Evolutionary conservation across 53 echinoderm and acorn worm species (phyloP).

Genomic region (Antedon mediterranea): DNA sequence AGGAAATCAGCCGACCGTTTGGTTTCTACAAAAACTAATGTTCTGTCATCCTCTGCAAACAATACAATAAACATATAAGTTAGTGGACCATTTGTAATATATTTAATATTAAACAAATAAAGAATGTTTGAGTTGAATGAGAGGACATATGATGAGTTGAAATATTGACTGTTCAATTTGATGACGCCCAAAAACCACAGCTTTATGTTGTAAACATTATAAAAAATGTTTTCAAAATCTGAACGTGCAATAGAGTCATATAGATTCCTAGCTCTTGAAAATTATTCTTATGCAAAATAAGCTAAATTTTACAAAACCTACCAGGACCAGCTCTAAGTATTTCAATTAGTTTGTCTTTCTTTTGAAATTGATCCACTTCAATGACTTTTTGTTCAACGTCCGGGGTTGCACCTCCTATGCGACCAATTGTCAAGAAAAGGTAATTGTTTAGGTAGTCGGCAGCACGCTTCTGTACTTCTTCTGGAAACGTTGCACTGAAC

Average conservation of each 20-base stretch:
- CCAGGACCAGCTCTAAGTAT: constrained; percentile 52
- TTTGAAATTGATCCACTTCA: constrained; percentile 40
- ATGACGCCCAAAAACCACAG: no score
- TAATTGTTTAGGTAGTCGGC: constrained; percentile 77
- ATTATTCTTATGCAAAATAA: no score
- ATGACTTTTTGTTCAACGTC: constrained; percentile 76
- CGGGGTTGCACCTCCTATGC: constrained; percentile 77
- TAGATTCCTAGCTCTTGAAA: no score
- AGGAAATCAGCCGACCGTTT: constrained; percentile 92
- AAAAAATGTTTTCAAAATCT: no score
- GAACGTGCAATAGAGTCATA: no score
- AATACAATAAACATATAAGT: neutral
- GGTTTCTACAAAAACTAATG: constrained; percentile 73
- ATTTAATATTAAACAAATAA: no score
- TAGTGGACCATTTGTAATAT: neutral
- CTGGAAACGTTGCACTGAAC: constrained; percentile 97
- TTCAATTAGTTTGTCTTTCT: constrained; percentile 72
- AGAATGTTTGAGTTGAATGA: no score
- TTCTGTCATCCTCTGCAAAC: constrained; percentile 54
- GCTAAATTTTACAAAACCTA: no score
- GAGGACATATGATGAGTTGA: no score
- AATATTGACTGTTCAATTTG: no score
- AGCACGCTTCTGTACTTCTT: constrained; percentile 79
- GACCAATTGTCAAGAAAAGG: constrained; percentile 83
- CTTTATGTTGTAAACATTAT: no score